Base-by-base conservation (phyloP, 2,797 vertebrate species). In the Paedocypris micromegethes region DNA sequence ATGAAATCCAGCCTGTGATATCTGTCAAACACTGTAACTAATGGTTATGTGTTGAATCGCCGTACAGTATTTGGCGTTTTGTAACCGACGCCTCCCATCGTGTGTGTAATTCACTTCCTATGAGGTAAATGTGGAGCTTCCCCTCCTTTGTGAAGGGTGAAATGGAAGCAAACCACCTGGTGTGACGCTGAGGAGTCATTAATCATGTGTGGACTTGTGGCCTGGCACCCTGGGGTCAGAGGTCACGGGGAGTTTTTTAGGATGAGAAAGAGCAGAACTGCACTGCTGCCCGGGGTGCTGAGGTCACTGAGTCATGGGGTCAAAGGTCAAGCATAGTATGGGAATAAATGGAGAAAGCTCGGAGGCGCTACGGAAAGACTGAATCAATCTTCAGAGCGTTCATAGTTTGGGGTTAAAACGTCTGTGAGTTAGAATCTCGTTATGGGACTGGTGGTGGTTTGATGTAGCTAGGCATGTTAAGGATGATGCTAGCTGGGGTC, bases 121-220 rank as follows among this genome's bases (percentile, higher is more conserved):
- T 48, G 59, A 60, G 48, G 41, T 6, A 61, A 54, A 42, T 23
- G 58, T 53, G 6, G 49, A 61, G 7, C 58, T 60, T 65, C 76
- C 73, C 47, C 58, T 59, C 41, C 47, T 66, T 75, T 68, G 48
- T 87, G 84, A 87, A 89, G 86, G 87, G 88, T 91, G 86, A 91
- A 92, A 92, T 92, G 91, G 87, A 91, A 89, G 86, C 89, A 79
- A 86, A 88, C 73, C 67, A 82, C 88, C 85, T 43, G 41, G 87
- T 89, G 88, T 83, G 87, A 85, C 88, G 86, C 81, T 47, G 85
- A 83, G 87, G 81, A 83, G 84, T 89, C 91, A 92, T 94, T 93
- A 94, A 96, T 94, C 93, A 94, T 88, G 88, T 88, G 77, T 78
- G 85, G 91, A 92, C 83, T 86, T 83, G 86, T 81, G 84, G 85